Percentiles rank a stretch among this genome's conserved stretches.
These are phyloP conservation scores for Cygnus buccinator DNA, from an alignment of 2,113 vertebrate genomes.

Conservation along the genomic window DNA sequence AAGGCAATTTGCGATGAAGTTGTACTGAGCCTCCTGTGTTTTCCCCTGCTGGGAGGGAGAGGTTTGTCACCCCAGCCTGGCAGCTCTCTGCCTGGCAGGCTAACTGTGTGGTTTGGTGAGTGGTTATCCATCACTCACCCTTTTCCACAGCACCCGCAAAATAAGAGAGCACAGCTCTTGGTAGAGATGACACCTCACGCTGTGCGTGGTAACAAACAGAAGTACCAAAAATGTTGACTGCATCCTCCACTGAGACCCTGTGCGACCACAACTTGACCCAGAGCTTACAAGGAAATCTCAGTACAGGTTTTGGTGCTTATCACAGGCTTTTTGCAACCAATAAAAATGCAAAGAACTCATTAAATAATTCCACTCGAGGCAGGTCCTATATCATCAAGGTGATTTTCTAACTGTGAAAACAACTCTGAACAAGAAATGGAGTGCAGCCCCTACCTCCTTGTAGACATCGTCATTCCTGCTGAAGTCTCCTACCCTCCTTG, in stretches of 20 bases:
- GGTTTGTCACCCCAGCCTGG: background rate
- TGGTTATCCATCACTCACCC: background rate
- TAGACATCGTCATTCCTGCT: constrained; percentile 86
- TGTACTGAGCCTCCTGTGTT: background rate
- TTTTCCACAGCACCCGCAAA: background rate
- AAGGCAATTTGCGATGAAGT: background rate
- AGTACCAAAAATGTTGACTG: background rate
- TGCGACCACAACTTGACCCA: background rate
- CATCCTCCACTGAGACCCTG: background rate
- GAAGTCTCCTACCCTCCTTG: constrained; percentile 86
- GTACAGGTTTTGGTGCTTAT: background rate
- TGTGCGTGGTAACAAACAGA: background rate
- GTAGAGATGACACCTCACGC: background rate
- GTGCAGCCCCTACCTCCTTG: constrained; percentile 75
- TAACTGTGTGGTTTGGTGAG: background rate
- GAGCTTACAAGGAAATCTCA: background rate
- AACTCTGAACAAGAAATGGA: background rate
- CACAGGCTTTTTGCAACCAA: background rate
- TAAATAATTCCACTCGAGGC: background rate
- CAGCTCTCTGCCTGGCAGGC: background rate
- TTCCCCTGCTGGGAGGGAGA: background rate
- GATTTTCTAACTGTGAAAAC: background rate
- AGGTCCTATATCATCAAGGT: background rate
- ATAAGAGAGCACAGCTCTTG: background rate
- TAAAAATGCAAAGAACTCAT: background rate